A percentile compares a stretch with the other conserved stretches of the same genome.
Evolutionary conservation across 2,113 vertebrate genomes (phyloP).

Genomic region (Chaetodon trifascialis): DNA sequence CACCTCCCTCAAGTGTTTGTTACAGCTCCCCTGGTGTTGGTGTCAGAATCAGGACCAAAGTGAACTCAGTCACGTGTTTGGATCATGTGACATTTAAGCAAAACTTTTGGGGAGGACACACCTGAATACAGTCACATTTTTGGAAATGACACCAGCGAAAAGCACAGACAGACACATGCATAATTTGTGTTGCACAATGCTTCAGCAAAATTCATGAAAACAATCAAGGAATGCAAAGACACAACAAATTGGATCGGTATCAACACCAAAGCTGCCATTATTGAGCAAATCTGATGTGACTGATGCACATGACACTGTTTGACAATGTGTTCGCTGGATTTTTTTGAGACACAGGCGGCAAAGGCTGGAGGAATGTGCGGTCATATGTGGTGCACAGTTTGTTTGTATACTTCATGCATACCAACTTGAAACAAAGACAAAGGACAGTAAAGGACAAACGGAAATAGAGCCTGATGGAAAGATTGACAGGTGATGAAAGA

Average conservation of each 20-base stretch:
- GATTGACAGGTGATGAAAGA: too few species aligned
- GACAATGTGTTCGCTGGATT: too few species aligned
- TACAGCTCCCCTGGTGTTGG: background rate
- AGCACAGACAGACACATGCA: too few species aligned
- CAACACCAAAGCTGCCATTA: background rate
- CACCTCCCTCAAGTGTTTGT: constrained; percentile 24
- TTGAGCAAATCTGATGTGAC: background rate
- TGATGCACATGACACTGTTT: background rate
- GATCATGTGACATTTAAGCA: background rate
- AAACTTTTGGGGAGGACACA: background rate
- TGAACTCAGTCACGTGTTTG: background rate
- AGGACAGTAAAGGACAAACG: too few species aligned
- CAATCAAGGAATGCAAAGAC: too few species aligned
- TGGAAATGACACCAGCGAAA: background rate
- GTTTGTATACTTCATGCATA: too few species aligned
- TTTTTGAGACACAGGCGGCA: too few species aligned
- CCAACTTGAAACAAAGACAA: too few species aligned
- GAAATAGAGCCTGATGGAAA: too few species aligned
- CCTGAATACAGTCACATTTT: background rate
- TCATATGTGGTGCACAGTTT: too few species aligned
- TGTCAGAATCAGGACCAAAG: constrained; percentile 24
- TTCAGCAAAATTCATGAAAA: background rate
- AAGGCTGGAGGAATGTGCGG: too few species aligned
- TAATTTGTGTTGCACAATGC: background rate
- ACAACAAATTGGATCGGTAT: background rate